Percentiles rank a stretch among this genome's conserved stretches.
phyloP scores from a whole-genome alignment of 2,888 invertebrate species.

The Ypsolopha scabrella region DNA sequence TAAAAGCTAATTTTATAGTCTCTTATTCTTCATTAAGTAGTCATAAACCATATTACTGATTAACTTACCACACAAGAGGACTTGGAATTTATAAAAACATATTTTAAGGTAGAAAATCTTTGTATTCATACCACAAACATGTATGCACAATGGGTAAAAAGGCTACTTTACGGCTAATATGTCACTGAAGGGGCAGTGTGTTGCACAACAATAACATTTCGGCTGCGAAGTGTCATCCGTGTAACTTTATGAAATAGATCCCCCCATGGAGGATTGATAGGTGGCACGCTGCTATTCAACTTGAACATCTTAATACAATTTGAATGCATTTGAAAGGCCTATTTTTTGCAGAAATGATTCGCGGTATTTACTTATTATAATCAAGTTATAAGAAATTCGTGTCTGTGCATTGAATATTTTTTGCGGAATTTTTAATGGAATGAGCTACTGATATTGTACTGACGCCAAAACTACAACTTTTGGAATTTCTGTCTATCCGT shows the following conservation, averaged over 20 bases:
- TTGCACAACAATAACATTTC: conserved; percentile 51
- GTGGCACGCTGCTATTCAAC: conserved; percentile 18
- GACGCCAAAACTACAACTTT: too few relatives aligned
- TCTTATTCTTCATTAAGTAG: background rate
- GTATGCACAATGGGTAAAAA: conserved; percentile 26
- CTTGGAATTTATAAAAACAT: conserved; percentile 15
- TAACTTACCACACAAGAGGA: conserved; percentile 9
- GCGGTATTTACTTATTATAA: too few relatives aligned
- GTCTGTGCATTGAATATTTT: too few relatives aligned
- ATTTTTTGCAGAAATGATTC: background rate
- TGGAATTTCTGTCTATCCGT: too few relatives aligned
- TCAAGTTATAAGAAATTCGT: too few relatives aligned
- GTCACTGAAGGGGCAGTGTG: conserved; percentile 43
- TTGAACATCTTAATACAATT: conserved; percentile 7
- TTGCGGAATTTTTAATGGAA: too few relatives aligned
- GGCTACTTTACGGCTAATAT: conserved; percentile 51
- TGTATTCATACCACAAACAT: conserved; percentile 30
- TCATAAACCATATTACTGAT: conserved; percentile 10
- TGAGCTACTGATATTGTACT: too few relatives aligned
- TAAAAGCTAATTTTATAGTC: background rate
- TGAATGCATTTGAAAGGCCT: background rate
- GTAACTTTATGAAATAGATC: conserved; percentile 52
- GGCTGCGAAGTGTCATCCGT: conserved; percentile 42
- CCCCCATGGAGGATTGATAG: conserved; percentile 56
- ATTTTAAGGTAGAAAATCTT: conserved; percentile 27